phyloP scores from a whole-genome alignment of 2,797 vertebrate species.

The Ciconia nigra region DNA sequence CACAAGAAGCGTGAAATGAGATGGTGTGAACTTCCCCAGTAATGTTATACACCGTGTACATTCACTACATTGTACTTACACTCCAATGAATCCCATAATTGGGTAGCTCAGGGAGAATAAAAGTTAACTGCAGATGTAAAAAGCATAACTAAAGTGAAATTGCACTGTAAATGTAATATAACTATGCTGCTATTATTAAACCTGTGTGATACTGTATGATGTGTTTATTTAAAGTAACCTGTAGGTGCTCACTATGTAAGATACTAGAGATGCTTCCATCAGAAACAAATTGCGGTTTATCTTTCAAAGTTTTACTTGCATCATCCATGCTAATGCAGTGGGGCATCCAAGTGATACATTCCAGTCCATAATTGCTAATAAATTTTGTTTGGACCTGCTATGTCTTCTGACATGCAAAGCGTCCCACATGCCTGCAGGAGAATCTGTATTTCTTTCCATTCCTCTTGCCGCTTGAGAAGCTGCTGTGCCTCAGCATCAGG shows the following conservation, averaged over 20 bases:
- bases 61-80: not conserved
- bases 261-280: not conserved
- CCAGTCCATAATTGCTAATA: not conserved
- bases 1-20: not conserved
- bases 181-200: not conserved
- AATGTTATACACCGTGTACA: rapidly evolving
- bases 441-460: not conserved
- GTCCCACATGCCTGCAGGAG: not conserved
- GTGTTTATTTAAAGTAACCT: not conserved
- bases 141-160: not conserved
- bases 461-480: not conserved
- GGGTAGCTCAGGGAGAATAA: not conserved
- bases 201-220: not conserved
- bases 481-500: not conserved
- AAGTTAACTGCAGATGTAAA: not conserved
- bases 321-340: not conserved
- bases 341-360: not conserved
- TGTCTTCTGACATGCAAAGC: not conserved
- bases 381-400: not conserved
- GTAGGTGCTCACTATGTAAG: not conserved
- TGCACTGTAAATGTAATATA: not conserved
- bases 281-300: not conserved
- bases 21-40: not conserved
- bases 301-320: not conserved
- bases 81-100: not conserved